Base-by-base conservation (phyloP, 2,888 invertebrate species). In the Xiphydria camelus region DNA sequence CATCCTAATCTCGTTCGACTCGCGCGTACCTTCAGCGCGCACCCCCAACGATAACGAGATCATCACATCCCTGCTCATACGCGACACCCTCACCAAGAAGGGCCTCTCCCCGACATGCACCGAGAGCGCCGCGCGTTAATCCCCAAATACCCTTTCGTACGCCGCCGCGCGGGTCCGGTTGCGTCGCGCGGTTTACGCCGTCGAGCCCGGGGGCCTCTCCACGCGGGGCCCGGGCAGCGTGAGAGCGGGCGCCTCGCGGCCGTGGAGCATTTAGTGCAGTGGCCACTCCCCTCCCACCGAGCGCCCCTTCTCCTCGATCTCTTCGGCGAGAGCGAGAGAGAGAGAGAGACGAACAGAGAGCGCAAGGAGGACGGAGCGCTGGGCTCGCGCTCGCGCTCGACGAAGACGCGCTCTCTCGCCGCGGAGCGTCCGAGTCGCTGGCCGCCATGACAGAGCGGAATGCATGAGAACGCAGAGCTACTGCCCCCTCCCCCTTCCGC, bases 381-480 rank as follows among this genome's bases (percentile, higher is more conserved):
- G 41, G 12, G 21, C 37, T 18, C 37, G 49, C 45, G 37, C 38
- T 49, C 47, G 53, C 47, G 53, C 45, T 42, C 51, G 47, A 62
- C 51, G 45, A 62, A 59, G 60, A 61, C 55, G 50, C 23, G 23
- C n/a, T n/a, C n/a, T n/a, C n/a, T n/a, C n/a, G n/a, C 23, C 51
- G 55, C 53, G 55, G 49, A 45, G 49, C 60, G 64, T 64, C 60
- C 56, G 55, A 67, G 64, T 59, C 57, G 58, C 56, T 60, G 63
- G 59, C 66, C 65, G 70, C 68, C 73, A 68, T 73, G 69, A 70
- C 70, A 62, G 66, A 66, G 65, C 69, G 68, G 72, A 72, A 73
- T 73, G 71, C 70, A 72, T 73, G 71, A 70, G 72, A 73, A 72
- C 70, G 64, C 64, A 57, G 64, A 68, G 68, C 71, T 70, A 71